These are phyloP conservation scores for Eclectus roratus DNA, from an alignment of 2,113 vertebrate genomes.

Conservation along the genomic window DNA sequence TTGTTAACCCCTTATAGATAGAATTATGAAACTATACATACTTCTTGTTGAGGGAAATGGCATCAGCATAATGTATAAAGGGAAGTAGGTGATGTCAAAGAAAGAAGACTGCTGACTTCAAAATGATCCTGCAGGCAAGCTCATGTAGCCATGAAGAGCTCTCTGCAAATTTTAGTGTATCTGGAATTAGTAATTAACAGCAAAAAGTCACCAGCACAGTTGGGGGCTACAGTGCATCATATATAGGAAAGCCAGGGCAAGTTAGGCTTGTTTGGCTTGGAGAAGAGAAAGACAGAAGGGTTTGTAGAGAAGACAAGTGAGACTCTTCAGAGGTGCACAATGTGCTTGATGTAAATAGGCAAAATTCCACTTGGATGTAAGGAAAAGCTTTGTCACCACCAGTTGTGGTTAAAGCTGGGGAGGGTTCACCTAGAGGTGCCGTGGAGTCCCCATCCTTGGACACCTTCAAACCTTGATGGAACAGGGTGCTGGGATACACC, in stretches of 20 bases:
- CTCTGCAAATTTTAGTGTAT: background rate
- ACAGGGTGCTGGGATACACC: background rate
- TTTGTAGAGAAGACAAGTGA: background rate
- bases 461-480: background rate
- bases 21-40: background rate
- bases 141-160: background rate
- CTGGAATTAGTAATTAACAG: background rate
- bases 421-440: background rate
- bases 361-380: background rate
- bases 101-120: background rate
- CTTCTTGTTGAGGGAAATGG: background rate
- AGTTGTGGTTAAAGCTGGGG: background rate
- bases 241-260: background rate
- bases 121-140: background rate
- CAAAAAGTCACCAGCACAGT: background rate
- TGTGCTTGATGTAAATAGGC: accelerated
- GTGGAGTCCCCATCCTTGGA: background rate
- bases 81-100: background rate
- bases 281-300: background rate
- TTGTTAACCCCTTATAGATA: background rate
- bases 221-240: background rate
- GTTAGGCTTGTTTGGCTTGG: background rate
- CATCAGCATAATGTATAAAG: background rate
- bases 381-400: background rate
- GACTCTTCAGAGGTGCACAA: background rate